These are phyloP conservation scores for Sebastes vulpes DNA, from an alignment of 2,797 vertebrate genomes.

Conservation along the genomic window DNA sequence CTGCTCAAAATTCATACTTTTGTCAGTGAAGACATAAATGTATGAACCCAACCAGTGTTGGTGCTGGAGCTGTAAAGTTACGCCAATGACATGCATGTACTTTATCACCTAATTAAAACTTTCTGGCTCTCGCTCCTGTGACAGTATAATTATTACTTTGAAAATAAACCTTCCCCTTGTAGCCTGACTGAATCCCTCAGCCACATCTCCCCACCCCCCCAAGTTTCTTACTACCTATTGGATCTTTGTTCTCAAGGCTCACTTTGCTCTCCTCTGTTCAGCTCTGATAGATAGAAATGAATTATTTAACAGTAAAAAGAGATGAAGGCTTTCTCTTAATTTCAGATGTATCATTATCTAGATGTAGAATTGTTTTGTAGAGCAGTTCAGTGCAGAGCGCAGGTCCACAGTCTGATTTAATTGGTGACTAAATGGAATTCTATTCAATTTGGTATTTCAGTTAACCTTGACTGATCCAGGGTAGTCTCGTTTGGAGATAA, in stretches of 20 bases:
- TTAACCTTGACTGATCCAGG: slow-evolving; percentile 1
- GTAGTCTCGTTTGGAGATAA: background rate
- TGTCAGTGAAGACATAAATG: background rate
- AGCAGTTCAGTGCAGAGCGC: background rate
- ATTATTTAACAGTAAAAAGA: slow-evolving; percentile 6
- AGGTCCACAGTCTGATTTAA: slow-evolving; percentile 7
- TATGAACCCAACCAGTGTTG: background rate
- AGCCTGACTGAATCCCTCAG: slow-evolving; percentile 26
- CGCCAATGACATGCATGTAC: slow-evolving; percentile 23
- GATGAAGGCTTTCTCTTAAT: slow-evolving; percentile 2
- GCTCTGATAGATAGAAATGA: background rate
- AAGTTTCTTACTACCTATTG: background rate
- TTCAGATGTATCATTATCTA: slow-evolving; percentile 19
- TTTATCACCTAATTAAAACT: slow-evolving; percentile 65
- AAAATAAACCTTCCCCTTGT: slow-evolving; percentile 49
- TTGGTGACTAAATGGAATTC: background rate
- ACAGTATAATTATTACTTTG: slow-evolving; percentile 72
- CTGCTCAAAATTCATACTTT: background rate
- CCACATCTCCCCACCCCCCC: background rate
- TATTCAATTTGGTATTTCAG: background rate
- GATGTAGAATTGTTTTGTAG: background rate
- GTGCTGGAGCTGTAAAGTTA: background rate
- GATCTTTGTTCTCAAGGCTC: slow-evolving; percentile 2
- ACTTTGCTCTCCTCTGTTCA: background rate
- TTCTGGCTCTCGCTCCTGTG: slow-evolving; percentile 39